Evolutionary conservation across 2,888 invertebrate genomes (phyloP).

Genomic region (Ectropis crepuscularia): DNA sequence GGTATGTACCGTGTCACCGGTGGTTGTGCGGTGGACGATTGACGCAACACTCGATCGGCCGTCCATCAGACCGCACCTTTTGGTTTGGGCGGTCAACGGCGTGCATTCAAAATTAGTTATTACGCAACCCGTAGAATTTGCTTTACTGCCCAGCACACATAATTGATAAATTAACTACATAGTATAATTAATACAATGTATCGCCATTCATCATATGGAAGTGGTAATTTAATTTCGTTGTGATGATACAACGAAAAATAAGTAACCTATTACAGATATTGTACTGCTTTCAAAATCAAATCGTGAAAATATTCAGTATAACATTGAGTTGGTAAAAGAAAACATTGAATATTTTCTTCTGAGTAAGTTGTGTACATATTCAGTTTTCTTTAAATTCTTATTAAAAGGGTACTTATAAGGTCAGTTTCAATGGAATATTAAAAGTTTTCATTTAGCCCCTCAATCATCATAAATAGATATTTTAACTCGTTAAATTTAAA

Average conservation of each 20-base stretch:
- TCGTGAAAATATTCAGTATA: not conserved
- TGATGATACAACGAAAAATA: not conserved
- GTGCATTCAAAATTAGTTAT: conserved; percentile 48
- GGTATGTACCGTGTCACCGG: conserved; percentile 30
- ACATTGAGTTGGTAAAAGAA: no score
- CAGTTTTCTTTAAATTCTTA: no score
- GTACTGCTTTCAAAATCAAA: not conserved
- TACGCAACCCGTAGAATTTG: conserved; percentile 43
- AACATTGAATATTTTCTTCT: no score
- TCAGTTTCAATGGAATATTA: no score
- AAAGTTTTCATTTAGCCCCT: no score
- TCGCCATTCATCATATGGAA: conserved; percentile 5
- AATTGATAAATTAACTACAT: conserved; percentile 26
- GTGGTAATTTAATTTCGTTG: conserved; percentile 3
- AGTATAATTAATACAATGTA: conserved; percentile 22
- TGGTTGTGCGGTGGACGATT: conserved; percentile 33
- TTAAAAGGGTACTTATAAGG: no score
- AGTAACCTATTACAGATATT: not conserved
- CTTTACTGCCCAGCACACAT: conserved; percentile 28
- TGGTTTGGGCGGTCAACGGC: conserved; percentile 50
- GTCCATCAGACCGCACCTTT: conserved; percentile 49
- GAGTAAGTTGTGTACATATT: no score
- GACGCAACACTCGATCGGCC: conserved; percentile 40
- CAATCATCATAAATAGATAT: no score
- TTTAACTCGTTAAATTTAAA: no score